A percentile compares a stretch with the other conserved stretches of the same genome.
Evolutionary conservation across 2,113 vertebrate genomes (phyloP).

Genomic region (Onychorhynchus coronatus): DNA sequence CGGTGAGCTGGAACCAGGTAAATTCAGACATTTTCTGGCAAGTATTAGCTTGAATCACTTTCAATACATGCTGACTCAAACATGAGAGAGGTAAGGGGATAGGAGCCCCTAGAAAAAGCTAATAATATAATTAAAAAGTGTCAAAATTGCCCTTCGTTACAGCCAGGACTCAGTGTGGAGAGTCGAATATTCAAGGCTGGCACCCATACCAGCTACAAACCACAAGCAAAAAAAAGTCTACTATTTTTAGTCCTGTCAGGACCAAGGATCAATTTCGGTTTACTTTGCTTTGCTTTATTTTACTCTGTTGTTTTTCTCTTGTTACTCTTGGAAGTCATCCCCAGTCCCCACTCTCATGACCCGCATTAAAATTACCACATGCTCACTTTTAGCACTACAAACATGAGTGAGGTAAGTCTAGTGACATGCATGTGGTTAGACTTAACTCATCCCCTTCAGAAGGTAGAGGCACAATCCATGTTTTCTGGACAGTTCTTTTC

Average conservation of each 20-base stretch:
- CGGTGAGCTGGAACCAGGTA: not conserved
- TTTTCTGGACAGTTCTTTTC: not conserved
- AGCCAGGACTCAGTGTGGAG: not conserved
- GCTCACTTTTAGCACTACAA: conserved; percentile 22
- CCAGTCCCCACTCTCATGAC: not conserved
- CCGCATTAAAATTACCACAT: conserved; percentile 25
- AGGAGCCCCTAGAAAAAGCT: not conserved
- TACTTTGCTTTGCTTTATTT: conserved; percentile 22
- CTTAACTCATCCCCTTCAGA: conserved; percentile 1
- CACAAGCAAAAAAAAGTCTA: not conserved
- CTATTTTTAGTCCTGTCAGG: conserved; percentile 33
- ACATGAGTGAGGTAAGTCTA: not conserved
- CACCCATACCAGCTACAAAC: not conserved
- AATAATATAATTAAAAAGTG: not conserved
- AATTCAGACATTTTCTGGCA: not conserved
- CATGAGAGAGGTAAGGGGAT: not conserved
- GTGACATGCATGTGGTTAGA: not conserved
- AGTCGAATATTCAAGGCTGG: not conserved
- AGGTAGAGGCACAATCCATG: not conserved
- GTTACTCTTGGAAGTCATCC: conserved; percentile 7
- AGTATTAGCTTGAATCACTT: not conserved
- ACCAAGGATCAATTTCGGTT: conserved; percentile 3
- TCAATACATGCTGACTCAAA: not conserved
- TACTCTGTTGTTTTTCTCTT: conserved; percentile 5
- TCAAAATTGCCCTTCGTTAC: not conserved